Evolutionary conservation across 2,797 vertebrate genomes (phyloP).

Genomic region (Arctocebus calabarensis): DNA sequence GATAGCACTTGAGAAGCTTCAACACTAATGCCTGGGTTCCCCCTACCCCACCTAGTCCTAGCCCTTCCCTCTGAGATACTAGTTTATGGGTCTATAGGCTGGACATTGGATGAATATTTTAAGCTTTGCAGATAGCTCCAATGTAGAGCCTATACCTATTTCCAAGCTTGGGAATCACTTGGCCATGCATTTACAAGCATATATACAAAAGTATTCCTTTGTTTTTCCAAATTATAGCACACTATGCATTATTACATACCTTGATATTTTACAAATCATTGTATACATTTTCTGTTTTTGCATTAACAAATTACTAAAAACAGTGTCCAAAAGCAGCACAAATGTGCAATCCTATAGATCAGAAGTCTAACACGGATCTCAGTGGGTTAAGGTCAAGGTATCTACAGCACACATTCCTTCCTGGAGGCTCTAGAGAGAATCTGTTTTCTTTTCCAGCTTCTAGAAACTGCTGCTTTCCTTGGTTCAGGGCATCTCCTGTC

Average conservation of each 20-base stretch:
- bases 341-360: not conserved
- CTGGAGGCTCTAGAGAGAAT: not conserved
- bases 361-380: not conserved
- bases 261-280: not conserved
- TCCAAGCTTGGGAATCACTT: not conserved
- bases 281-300: not conserved
- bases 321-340: not conserved
- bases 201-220: not conserved
- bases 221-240: not conserved
- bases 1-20: not conserved
- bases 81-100: not conserved
- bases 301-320: not conserved
- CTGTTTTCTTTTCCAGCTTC: not conserved
- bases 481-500: not conserved
- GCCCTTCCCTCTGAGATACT: not conserved
- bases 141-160: too few species aligned
- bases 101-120: not conserved
- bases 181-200: not conserved
- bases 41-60: not conserved
- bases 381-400: not conserved
- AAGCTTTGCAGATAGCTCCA: not conserved
- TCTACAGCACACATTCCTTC: not conserved
- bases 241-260: not conserved
- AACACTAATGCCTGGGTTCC: too few species aligned
- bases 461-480: not conserved